Percentiles rank a stretch among this genome's conserved stretches.
Conservation (phyloP, 2,888 invertebrate genomes). For the Dynastes maya region DNA sequence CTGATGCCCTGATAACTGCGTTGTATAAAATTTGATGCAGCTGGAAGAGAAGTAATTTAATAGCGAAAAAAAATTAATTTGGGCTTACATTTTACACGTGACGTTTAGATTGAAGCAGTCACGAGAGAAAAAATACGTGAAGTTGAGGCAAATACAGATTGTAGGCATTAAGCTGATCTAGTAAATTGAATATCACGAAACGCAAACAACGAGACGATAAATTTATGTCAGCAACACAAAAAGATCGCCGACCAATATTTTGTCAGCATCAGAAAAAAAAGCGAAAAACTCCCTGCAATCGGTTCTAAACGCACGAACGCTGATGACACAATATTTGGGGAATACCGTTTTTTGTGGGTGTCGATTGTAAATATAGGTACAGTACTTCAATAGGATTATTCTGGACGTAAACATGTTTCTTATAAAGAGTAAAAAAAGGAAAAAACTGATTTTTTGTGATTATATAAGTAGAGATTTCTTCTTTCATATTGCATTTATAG, state of each 20-base stretch:
- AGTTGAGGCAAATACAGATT: neutral
- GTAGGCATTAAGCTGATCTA: neutral
- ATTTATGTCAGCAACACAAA: constrained; percentile 28
- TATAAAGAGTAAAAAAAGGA: no score
- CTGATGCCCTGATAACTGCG: no score
- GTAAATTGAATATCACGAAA: constrained; percentile 31
- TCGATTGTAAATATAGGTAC: constrained; percentile 1
- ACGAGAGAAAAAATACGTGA: neutral
- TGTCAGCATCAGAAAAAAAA: neutral
- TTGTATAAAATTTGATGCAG: neutral
- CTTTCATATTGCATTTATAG: no score
- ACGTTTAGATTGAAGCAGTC: neutral
- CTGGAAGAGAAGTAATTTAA: neutral
- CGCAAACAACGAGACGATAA: constrained; percentile 27
- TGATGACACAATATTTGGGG: neutral
- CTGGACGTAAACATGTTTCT: no score
- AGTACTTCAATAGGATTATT: neutral
- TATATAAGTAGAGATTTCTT: no score
- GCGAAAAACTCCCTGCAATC: neutral
- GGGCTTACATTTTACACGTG: neutral
- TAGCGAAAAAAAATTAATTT: neutral
- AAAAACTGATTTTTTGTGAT: no score
- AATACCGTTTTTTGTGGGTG: neutral
- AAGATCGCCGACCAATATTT: neutral
- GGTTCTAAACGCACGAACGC: neutral